Percentiles rank a stretch among this genome's conserved stretches.
These are phyloP conservation scores for Gymnothorax reevesii DNA, from an alignment of 2,797 vertebrate genomes.

Conservation along the genomic window DNA sequence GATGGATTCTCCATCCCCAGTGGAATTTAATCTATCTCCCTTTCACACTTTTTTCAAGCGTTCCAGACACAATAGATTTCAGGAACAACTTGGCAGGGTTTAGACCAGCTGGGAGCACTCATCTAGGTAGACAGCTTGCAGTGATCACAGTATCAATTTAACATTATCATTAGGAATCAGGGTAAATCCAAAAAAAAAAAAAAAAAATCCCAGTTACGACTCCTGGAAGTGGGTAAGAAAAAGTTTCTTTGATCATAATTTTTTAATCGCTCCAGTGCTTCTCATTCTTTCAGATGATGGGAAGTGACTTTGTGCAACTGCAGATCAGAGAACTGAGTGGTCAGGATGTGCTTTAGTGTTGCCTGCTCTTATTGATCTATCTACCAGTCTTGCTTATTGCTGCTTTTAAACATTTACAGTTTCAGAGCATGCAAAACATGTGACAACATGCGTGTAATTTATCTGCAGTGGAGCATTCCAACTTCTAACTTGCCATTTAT, in stretches of 20 bases:
- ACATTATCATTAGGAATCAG: not conserved
- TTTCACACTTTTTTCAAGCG: conserved; percentile 1
- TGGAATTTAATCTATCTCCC: not conserved
- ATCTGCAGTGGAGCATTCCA: too few species aligned
- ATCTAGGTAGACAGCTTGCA: not conserved
- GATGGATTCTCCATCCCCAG: not conserved
- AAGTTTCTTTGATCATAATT: not conserved
- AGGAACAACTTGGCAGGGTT: not conserved
- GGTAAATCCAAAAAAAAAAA: not conserved
- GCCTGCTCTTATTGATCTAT: not conserved
- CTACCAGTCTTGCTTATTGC: not conserved
- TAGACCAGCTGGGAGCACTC: conserved; percentile 1
- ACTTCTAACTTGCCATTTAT: too few species aligned
- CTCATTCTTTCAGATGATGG: not conserved
- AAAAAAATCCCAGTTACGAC: not conserved
- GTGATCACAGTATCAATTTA: not conserved
- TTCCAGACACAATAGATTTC: conserved; percentile 13
- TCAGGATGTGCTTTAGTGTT: not conserved
- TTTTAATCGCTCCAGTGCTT: not conserved
- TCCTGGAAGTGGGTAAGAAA: not conserved
- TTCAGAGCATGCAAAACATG: too few species aligned
- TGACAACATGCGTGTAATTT: too few species aligned
- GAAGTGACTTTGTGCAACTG: not conserved
- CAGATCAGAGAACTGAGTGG: not conserved
- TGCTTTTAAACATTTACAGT: too few species aligned